phyloP scores from a whole-genome alignment of 2,888 invertebrate genomes.

The Platycheirus albimanus region DNA sequence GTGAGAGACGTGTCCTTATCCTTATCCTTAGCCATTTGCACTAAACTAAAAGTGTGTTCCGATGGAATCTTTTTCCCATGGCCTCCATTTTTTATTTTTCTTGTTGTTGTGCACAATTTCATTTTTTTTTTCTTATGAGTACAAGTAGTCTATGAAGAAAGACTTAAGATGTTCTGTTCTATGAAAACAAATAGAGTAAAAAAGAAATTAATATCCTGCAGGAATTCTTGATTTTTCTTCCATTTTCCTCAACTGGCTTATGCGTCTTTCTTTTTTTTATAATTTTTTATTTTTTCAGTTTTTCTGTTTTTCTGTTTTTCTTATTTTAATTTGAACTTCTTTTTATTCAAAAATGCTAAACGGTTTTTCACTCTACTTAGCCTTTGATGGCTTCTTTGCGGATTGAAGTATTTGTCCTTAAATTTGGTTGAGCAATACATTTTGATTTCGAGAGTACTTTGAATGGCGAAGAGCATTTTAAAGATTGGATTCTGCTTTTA shows the following conservation, averaged over 20 bases:
- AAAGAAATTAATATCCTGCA: constrained; percentile 70
- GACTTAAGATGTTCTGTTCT: constrained; percentile 1
- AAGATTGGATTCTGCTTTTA: neutral
- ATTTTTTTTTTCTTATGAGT: constrained; percentile 33
- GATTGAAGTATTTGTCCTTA: constrained; percentile 57
- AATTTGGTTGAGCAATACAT: constrained; percentile 34
- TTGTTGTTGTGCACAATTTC: neutral
- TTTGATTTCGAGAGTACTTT: neutral
- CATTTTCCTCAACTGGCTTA: constrained; percentile 33
- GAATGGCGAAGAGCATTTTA: neutral
- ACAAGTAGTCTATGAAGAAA: constrained; percentile 19
- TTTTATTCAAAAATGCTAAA: constrained; percentile 42
- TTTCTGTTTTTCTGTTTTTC: neutral
- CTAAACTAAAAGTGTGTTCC: constrained; percentile 45
- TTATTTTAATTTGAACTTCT: constrained; percentile 39
- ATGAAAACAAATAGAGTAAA: constrained; percentile 6
- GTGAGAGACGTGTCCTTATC: constrained; percentile 53
- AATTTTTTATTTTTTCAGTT: constrained; percentile 3
- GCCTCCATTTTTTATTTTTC: neutral
- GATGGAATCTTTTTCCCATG: constrained; percentile 35
- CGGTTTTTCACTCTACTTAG: constrained; percentile 53
- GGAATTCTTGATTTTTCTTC: constrained; percentile 54
- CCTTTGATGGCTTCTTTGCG: constrained; percentile 49
- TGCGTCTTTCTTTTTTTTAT: too few relatives aligned
- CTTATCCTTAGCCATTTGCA: constrained; percentile 45